Conservation (phyloP, 2,797 vertebrate species). For the Austrolebias charrua region DNA sequence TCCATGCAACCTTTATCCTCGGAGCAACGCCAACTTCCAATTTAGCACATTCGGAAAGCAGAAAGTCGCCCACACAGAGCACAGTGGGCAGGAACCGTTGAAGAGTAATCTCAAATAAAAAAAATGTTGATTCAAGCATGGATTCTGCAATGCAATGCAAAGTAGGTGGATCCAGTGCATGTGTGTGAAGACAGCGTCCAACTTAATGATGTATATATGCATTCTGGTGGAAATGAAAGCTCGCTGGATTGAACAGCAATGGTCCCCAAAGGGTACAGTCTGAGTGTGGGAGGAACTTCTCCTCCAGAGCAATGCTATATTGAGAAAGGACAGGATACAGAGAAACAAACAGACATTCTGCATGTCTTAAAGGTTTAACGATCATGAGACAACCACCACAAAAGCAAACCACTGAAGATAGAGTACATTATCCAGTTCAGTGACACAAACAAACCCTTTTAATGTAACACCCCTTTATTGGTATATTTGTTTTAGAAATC, state of each 20-base stretch:
- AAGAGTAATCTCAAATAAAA: slow-evolving; percentile 51
- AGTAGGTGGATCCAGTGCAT: slow-evolving; percentile 1
- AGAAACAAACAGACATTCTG: slow-evolving; percentile 56
- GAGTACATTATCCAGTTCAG: slow-evolving; percentile 15
- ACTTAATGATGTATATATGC: slow-evolving; percentile 32
- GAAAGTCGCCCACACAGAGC: slow-evolving; percentile 52
- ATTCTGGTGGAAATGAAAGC: slow-evolving; percentile 35
- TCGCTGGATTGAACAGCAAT: slow-evolving; percentile 25
- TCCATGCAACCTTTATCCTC: slow-evolving; percentile 61
- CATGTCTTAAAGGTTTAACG: slow-evolving; percentile 56
- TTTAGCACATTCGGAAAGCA: slow-evolving; percentile 51
- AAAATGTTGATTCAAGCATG: slow-evolving; percentile 43
- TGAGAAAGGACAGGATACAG: slow-evolving; percentile 36
- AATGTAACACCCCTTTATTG: background rate
- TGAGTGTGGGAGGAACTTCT: slow-evolving; percentile 55
- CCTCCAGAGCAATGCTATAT: slow-evolving; percentile 56
- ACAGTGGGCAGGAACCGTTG: slow-evolving; percentile 33
- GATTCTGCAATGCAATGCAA: slow-evolving; percentile 12
- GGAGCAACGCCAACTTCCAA: slow-evolving; percentile 59
- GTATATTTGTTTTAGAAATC: slow-evolving; percentile 10
- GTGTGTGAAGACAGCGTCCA: background rate
- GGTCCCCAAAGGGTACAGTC: slow-evolving; percentile 41
- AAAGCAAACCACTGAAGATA: slow-evolving; percentile 40
- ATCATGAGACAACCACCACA: slow-evolving; percentile 52
- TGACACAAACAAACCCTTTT: slow-evolving; percentile 20